Percentiles rank a stretch among this genome's conserved stretches.
phyloP scores from a whole-genome alignment of 2,797 vertebrate species.

The Cygnus olor region DNA sequence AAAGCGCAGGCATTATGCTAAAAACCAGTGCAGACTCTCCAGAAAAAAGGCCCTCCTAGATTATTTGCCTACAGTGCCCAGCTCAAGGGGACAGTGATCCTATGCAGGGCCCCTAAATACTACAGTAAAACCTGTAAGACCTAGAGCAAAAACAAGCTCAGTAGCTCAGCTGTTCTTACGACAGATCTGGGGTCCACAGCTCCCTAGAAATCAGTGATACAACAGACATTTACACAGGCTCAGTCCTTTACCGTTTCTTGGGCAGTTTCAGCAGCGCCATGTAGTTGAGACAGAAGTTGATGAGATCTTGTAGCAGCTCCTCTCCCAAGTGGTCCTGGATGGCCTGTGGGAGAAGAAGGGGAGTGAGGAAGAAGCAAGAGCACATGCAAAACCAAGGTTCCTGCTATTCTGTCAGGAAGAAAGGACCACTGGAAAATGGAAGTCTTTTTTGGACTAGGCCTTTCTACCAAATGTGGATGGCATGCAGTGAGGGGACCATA shows the following conservation, averaged over 20 bases:
- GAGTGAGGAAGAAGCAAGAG: not conserved
- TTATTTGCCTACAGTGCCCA: not conserved
- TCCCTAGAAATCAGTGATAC: not conserved
- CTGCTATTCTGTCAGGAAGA: not conserved
- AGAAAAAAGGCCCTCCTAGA: not conserved
- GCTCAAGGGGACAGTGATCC: not conserved
- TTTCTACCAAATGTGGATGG: not conserved
- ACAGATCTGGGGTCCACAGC: not conserved
- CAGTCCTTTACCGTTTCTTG: constrained; percentile 89
- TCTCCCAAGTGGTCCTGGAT: constrained; percentile 96
- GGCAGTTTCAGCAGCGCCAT: constrained; percentile 96
- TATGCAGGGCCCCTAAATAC: not conserved
- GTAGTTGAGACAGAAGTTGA: constrained; percentile 97
- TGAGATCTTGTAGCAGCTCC: constrained; percentile 95
- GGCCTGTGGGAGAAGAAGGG: constrained; percentile 77
- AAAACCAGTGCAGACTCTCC: not conserved
- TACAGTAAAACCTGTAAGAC: not conserved
- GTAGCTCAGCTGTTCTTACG: not conserved
- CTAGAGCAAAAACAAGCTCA: not conserved
- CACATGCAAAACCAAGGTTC: not conserved
- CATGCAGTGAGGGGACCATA: not conserved
- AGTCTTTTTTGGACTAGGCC: not conserved
- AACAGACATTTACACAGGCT: fast-evolving
- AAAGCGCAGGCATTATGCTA: not conserved
- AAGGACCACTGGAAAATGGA: not conserved